Conservation (phyloP, 2,888 invertebrate species). For the Mactromeris polynyma region DNA sequence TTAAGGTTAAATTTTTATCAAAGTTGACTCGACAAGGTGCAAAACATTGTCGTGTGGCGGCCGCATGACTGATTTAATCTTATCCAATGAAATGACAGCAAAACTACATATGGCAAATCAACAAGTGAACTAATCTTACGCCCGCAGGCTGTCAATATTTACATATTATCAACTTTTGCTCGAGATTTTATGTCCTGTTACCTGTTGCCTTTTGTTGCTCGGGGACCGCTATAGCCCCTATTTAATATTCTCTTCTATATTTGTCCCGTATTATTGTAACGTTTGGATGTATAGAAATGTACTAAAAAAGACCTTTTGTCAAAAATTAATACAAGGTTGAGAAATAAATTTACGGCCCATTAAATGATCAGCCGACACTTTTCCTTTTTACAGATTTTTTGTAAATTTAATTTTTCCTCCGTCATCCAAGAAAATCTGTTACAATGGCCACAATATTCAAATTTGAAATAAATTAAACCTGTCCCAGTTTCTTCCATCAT, state of each 20-base stretch:
- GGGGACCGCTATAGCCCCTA: background rate
- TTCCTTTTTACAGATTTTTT: background rate
- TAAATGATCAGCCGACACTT: background rate
- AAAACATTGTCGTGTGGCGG: slow-evolving; percentile 7
- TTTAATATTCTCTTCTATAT: background rate
- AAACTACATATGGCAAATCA: slow-evolving; percentile 29
- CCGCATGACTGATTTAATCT: slow-evolving; percentile 27
- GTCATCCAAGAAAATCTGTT: slow-evolving; percentile 4
- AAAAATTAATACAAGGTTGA: background rate
- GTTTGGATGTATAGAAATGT: background rate
- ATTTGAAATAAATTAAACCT: background rate
- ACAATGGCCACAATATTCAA: background rate
- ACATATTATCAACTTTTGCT: slow-evolving; percentile 30
- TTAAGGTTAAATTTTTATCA: slow-evolving; percentile 39
- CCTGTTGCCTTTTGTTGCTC: background rate
- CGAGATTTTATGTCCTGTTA: background rate
- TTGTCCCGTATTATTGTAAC: background rate
- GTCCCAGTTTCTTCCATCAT: background rate
- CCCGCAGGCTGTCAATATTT: slow-evolving; percentile 35
- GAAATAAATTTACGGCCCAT: background rate
- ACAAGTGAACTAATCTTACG: slow-evolving; percentile 27
- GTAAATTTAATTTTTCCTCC: background rate
- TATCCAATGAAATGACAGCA: slow-evolving; percentile 33
- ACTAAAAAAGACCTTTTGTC: background rate
- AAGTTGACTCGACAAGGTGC: slow-evolving; percentile 17